These are phyloP conservation scores for Vidua macroura DNA, from an alignment of 2,113 vertebrate genomes.

Conservation along the genomic window DNA sequence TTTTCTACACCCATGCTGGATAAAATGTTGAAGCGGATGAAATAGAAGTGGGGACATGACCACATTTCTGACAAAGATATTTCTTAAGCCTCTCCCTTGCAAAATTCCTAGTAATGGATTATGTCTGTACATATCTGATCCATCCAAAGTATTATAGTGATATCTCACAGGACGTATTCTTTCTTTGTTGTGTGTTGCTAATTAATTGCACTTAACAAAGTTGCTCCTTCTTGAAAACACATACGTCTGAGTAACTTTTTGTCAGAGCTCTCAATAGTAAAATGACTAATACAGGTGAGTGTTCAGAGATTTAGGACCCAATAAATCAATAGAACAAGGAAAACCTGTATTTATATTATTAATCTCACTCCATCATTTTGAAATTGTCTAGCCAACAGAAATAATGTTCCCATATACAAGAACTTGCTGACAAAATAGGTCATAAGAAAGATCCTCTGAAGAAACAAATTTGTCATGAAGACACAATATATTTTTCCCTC, in stretches of 20 bases:
- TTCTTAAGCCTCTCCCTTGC: neutral
- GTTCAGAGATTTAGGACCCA: neutral
- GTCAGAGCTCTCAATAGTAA: neutral
- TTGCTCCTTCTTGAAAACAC: neutral
- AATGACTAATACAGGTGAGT: neutral
- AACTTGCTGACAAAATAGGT: constrained; percentile 8
- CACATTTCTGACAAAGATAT: neutral
- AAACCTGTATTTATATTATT: constrained; percentile 2
- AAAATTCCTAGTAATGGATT: neutral
- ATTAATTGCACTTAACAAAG: neutral
- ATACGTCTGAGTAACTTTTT: neutral
- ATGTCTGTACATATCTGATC: neutral
- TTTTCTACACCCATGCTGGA: neutral
- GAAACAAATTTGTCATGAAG: constrained; percentile 15
- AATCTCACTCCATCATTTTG: constrained; percentile 29
- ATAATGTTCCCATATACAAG: neutral
- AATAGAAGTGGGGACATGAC: neutral
- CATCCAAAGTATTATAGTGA: neutral
- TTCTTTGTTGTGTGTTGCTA: neutral
- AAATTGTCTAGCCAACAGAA: constrained; percentile 14
- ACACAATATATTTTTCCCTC: neutral
- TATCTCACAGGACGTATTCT: neutral
- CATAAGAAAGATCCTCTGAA: neutral
- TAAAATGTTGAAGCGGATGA: neutral
- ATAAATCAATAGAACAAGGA: constrained; percentile 29